A percentile compares a stretch with the other conserved stretches of the same genome.
These are phyloP conservation scores for Meghimatium bilineatum DNA, from an alignment of 2,888 invertebrate genomes.

Conservation along the genomic window DNA sequence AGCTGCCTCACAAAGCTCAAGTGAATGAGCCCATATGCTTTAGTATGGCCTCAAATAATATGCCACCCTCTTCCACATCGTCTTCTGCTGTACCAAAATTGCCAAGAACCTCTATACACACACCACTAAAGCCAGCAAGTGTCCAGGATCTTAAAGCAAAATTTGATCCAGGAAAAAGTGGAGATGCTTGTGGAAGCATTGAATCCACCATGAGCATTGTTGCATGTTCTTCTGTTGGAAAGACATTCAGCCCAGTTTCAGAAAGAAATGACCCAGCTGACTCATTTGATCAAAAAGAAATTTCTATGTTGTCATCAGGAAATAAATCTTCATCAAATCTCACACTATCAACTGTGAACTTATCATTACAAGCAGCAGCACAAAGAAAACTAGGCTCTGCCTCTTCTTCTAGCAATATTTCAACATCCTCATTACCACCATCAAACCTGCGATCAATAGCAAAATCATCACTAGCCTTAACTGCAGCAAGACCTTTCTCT, in stretches of 20 bases:
- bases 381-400: constrained; percentile 33
- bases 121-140: constrained; percentile 59
- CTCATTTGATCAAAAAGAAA: neutral
- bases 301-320: neutral
- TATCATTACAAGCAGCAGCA: constrained; percentile 43
- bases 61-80: neutral
- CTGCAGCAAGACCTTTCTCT: constrained; percentile 45
- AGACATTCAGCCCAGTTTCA: constrained; percentile 6
- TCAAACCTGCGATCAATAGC: neutral
- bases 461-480: constrained; percentile 39
- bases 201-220: neutral
- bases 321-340: constrained; percentile 25
- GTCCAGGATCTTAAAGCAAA: constrained; percentile 59
- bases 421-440: constrained; percentile 6
- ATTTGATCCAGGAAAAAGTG: constrained; percentile 55
- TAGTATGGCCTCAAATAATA: constrained; percentile 40
- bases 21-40: neutral
- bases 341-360: constrained; percentile 36
- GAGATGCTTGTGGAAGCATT: constrained; percentile 6
- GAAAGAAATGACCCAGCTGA: constrained; percentile 4
- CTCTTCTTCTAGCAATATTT: neutral
- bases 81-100: constrained; percentile 31
- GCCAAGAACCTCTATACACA: constrained; percentile 50
- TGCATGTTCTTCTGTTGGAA: neutral
- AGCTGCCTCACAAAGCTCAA: neutral